Evolutionary conservation across 2,113 vertebrate genomes (phyloP).

Genomic region (Brachionichthys hirsutus): DNA sequence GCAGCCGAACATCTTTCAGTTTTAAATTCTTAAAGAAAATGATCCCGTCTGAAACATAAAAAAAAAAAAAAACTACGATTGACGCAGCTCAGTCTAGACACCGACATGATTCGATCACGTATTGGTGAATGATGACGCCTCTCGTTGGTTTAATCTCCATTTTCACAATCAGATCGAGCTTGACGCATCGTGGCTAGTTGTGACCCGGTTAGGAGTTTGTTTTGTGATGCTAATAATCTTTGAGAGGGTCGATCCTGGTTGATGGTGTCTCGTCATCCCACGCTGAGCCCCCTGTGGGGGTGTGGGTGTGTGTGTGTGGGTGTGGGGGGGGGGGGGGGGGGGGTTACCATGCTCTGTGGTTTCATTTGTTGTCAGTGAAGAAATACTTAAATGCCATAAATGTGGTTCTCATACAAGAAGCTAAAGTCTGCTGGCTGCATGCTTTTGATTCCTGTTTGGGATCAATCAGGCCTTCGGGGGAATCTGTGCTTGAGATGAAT

Average conservation of each 20-base stretch:
- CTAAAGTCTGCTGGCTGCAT: neutral
- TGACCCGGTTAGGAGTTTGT: slow-evolving; percentile 48
- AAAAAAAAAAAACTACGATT: no score
- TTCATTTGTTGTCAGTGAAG: neutral
- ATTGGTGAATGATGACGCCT: neutral
- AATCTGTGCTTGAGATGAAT: slow-evolving; percentile 26
- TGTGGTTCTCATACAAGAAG: no score
- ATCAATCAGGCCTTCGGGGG: slow-evolving; percentile 24
- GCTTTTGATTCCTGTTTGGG: neutral
- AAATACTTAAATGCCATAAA: neutral
- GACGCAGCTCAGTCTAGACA: no score
- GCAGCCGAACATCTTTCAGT: neutral
- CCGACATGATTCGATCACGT: no score
- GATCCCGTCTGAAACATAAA: no score
- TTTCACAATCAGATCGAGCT: slow-evolving; percentile 29
- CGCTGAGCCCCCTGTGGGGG: slow-evolving; percentile 72
- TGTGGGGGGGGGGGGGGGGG: no score
- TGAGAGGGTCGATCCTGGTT: slow-evolving; percentile 56
- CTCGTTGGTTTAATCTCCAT: slow-evolving; percentile 1
- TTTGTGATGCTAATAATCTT: slow-evolving; percentile 74
- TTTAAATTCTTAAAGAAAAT: neutral
- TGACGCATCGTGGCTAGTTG: slow-evolving; percentile 53
- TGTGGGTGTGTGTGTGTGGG: no score
- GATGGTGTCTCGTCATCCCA: slow-evolving; percentile 67
- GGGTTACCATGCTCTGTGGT: neutral